Evolutionary conservation across 2,888 invertebrate genomes (phyloP), one percentile per base, ranked within the genome.

Genomic region (Cheilosia pagana): DNA sequence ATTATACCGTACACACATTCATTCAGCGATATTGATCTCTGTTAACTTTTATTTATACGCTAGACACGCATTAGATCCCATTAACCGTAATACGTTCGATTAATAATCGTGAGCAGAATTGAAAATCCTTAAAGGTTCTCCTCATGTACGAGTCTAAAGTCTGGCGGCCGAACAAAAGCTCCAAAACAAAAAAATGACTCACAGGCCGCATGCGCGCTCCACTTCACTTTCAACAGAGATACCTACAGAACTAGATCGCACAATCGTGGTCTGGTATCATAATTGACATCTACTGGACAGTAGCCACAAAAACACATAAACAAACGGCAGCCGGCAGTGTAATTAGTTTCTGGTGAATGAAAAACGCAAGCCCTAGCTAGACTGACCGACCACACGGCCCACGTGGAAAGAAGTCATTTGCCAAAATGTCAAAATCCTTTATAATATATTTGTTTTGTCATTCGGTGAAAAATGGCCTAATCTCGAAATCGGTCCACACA

Each of bases 381-480:
- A 12, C 12, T 2, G 28, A 28, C 28, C 28, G 28, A 8, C 12
- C 35, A 1, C 35, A 35, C 65, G 53, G 45, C 75, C 76, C 83
- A 85, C 79, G 81, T 79, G 81, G 71, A 85, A 81, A 60, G 81
- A 67, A 81, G 75, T 67, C 85, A 85, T 78, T 86, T 87, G 87
- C 86, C 86, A 87, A 86, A 81, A 81, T 72, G 86, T 87, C 86
- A 87, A 85, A 86, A 85, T 83, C 85, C 55, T 81, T 81, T 86
- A 87, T 87, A 87, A 87, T 78, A 86, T 72, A 87, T 87, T 86
- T 81, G 83, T 77, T 74, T 78, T 86, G 87, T 87, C 86, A 86
- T 86, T 83, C 65, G 55, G 74, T 87, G 72, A 87, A 85, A 78
- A 86, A 87, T 86, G 78, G 81, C 65, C 78, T 86, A 70, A 86